Conservation (phyloP, 2,797 vertebrate genomes). For the Pampus argenteus region DNA sequence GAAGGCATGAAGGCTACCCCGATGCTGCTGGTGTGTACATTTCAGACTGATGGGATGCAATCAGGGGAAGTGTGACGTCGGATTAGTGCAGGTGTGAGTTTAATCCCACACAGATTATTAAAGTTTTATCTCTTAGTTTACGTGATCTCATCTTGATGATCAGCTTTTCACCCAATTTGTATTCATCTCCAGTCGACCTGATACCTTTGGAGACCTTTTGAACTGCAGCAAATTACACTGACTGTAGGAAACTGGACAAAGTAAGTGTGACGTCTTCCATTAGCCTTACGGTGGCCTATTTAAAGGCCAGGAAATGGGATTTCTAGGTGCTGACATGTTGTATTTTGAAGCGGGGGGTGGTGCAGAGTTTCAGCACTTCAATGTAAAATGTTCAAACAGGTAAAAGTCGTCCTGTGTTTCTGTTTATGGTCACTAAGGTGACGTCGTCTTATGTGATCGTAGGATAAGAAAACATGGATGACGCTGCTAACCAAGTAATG, state of each 20-base stretch:
- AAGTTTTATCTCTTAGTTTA: constrained; percentile 31
- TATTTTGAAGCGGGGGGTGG: background rate
- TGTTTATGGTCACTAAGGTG: background rate
- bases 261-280: constrained; percentile 44
- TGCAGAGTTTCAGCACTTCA: background rate
- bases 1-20: background rate
- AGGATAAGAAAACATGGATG: background rate
- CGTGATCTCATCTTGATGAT: constrained; percentile 20
- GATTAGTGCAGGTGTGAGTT: background rate
- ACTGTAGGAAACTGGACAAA: constrained; percentile 23
- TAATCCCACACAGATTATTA: constrained; percentile 17
- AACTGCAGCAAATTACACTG: constrained; percentile 13
- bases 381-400: background rate
- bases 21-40: background rate
- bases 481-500: background rate
- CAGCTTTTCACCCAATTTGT: background rate
- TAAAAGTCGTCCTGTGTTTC: too few species aligned
- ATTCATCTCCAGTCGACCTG: too few species aligned
- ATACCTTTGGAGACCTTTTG: background rate
- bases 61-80: constrained; percentile 1
- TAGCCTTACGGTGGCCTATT: constrained; percentile 27
- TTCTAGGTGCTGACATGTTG: constrained; percentile 30
- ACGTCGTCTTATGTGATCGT: background rate
- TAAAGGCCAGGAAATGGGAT: constrained; percentile 46
- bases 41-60: background rate